These are phyloP conservation scores for Ornithoptera priamus DNA, from an alignment of 2,888 invertebrate genomes.

Conservation along the genomic window DNA sequence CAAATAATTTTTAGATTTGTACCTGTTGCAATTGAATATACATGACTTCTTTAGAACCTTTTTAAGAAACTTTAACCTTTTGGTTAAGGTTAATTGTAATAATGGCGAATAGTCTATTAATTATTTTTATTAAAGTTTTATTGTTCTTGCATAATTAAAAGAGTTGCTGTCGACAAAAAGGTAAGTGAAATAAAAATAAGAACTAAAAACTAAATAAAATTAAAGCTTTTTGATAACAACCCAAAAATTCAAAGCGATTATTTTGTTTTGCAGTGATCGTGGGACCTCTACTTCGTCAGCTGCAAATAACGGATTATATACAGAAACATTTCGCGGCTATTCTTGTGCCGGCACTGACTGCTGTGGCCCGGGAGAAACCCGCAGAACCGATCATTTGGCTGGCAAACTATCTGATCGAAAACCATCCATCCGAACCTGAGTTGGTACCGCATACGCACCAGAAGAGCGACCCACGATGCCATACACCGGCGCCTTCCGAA, in stretches of 20 bases:
- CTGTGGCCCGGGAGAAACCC: slow-evolving; percentile 86
- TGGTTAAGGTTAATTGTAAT: too few species aligned
- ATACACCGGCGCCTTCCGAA: slow-evolving; percentile 58
- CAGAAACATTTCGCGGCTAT: slow-evolving; percentile 83
- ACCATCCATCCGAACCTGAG: slow-evolving; percentile 88
- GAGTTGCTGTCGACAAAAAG: too few species aligned
- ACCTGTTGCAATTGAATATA: too few species aligned
- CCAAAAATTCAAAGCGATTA: neutral
- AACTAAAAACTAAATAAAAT: too few species aligned
- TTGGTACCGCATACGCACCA: slow-evolving; percentile 48
- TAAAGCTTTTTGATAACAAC: neutral
- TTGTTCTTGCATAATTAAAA: too few species aligned
- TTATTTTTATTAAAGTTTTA: too few species aligned
- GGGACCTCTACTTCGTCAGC: slow-evolving; percentile 84
- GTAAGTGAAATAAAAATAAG: too few species aligned
- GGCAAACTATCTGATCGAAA: slow-evolving; percentile 86
- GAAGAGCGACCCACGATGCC: slow-evolving; percentile 51
- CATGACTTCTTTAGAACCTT: too few species aligned
- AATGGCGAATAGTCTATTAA: too few species aligned
- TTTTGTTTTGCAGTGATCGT: slow-evolving; percentile 81
- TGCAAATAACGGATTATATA: slow-evolving; percentile 85
- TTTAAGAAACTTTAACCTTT: too few species aligned
- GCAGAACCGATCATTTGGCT: slow-evolving; percentile 88
- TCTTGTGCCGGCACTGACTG: slow-evolving; percentile 81
- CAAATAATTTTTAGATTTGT: too few species aligned